phyloP scores from a whole-genome alignment of 2,888 invertebrate species.

The Ormyrus pomaceus region DNA sequence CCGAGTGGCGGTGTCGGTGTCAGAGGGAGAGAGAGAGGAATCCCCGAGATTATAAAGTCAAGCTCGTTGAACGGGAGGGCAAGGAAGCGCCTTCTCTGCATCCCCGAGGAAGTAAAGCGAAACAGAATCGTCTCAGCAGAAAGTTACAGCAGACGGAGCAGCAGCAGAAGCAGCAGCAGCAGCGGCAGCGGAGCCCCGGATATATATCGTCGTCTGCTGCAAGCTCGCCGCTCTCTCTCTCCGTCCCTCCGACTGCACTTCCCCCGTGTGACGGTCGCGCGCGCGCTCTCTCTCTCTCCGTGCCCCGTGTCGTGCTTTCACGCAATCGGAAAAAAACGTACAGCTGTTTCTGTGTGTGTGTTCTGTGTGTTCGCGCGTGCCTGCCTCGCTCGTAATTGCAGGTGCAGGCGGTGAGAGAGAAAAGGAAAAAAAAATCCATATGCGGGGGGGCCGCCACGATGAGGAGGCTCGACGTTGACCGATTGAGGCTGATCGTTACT shows the following conservation, averaged over 20 bases:
- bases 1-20: neutral
- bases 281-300: neutral
- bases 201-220: slow-evolving; percentile 27
- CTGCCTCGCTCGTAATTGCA: slow-evolving; percentile 10
- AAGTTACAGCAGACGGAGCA: no score
- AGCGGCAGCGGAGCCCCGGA: neutral
- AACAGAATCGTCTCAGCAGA: no score
- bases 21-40: slow-evolving; percentile 45
- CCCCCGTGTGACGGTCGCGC: neutral
- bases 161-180: no score
- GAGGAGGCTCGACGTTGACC: slow-evolving; percentile 7
- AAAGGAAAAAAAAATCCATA: neutral
- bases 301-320: no score
- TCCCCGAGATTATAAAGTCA: neutral
- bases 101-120: neutral
- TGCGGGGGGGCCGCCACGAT: slow-evolving; percentile 2
- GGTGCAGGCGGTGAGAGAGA: slow-evolving; percentile 5
- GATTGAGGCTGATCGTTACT: slow-evolving; percentile 2
- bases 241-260: neutral
- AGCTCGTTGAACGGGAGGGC: slow-evolving; percentile 7
- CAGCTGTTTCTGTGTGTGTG: neutral
- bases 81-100: no score
- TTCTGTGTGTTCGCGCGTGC: slow-evolving; percentile 7
- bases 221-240: slow-evolving; percentile 9
- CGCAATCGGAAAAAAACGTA: no score